Evolutionary conservation across 2,888 invertebrate genomes (phyloP), one percentile per base, ranked within the genome.

Genomic region (Abrostola triplasia): DNA sequence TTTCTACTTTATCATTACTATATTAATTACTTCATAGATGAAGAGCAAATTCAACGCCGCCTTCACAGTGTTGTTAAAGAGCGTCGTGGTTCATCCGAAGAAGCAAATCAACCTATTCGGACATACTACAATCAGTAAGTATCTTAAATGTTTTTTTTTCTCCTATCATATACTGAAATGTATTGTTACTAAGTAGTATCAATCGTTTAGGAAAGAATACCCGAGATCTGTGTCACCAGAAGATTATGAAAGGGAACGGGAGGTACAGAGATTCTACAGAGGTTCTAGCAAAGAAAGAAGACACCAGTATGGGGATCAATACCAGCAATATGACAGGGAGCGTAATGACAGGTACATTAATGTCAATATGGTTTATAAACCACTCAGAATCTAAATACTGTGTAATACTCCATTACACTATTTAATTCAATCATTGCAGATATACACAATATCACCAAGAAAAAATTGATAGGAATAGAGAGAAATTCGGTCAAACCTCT

Each of bases 11-110:
- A 11, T 11, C 40, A 40, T 40, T 7, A 41, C 40, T 41, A 42
- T 42, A n/a, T 64, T 36, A 4, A 65, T 49, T 59, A 12, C 49
- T 56, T 65, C 64, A 41, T 70, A 89, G 89, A 82, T 37, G 86
- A 83, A 60, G 84, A 82, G 49, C 84, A 79, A 56, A 76, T 59
- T 49, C 91, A 90, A 51, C 88, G 87, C 1, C 90, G 92, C 1
- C 77, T 93, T 44, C 93, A 92, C 64, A 94, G 93, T 83, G 93
- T 93, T 6, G 93, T 94, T 1, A 93, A 93, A 77, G 94, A 93
- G 63, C 88, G 90, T 41, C 84, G 88, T 40, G 87, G 85, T 12
- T 87, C 90, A 35, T 90, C 91, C 7, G 91, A 86, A 67, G 92
- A 90, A 64, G 87, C 79, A 42, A 87, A 82, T 61, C 91, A 86